Conservation (phyloP, 2,113 vertebrate genomes). For the Gyps fulvus region DNA sequence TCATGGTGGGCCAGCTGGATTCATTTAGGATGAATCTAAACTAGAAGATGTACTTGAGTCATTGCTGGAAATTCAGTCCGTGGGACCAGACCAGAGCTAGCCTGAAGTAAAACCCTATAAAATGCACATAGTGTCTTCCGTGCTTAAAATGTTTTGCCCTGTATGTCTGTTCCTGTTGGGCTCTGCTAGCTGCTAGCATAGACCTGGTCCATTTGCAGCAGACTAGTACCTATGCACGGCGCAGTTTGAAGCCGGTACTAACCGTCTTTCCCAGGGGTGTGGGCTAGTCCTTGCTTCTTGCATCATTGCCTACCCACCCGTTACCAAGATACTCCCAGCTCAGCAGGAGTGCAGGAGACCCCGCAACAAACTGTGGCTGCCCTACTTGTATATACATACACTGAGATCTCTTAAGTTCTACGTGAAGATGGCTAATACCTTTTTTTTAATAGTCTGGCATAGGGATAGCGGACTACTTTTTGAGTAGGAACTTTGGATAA, state of each 20-base stretch:
- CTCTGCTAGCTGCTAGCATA: not conserved
- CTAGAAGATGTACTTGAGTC: not conserved
- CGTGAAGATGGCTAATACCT: not conserved
- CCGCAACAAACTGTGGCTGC: not conserved
- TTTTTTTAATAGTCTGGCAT: not conserved
- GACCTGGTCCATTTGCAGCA: not conserved
- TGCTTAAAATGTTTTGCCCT: not conserved
- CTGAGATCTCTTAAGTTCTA: not conserved
- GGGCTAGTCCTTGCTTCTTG: not conserved
- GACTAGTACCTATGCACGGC: fast-evolving
- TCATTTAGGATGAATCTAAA: not conserved
- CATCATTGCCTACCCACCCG: fast-evolving
- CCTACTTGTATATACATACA: not conserved
- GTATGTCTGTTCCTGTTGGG: not conserved
- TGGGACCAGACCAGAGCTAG: not conserved
- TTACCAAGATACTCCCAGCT: not conserved
- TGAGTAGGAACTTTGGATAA: not conserved
- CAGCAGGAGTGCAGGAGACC: not conserved
- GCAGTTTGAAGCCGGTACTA: not conserved
- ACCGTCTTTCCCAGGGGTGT: fast-evolving
- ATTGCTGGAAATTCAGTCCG: not conserved
- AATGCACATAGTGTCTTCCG: not conserved
- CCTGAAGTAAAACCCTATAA: not conserved
- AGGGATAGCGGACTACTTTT: not conserved
- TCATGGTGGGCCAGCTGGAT: not conserved